Evolutionary conservation across 2,113 vertebrate species (phyloP).

Genomic region (Grus americana): DNA sequence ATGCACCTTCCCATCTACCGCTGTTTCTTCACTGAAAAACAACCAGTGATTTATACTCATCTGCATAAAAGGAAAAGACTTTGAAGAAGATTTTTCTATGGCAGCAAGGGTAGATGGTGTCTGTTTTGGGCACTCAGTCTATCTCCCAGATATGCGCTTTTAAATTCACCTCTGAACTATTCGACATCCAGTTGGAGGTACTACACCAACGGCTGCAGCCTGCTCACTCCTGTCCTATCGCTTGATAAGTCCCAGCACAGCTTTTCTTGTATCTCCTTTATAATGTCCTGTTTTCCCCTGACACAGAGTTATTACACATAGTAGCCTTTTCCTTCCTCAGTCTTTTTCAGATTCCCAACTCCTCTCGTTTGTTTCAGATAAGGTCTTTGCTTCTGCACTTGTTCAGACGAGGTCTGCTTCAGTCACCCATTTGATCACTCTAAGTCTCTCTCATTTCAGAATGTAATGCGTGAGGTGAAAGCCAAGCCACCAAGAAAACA

Average conservation of each 20-base stretch:
- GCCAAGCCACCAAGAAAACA: background rate
- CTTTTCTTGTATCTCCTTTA: background rate
- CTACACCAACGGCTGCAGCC: background rate
- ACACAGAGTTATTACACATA: background rate
- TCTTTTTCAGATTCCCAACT: background rate
- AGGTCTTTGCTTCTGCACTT: background rate
- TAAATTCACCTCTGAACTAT: background rate
- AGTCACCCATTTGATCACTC: background rate
- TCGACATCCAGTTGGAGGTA: background rate
- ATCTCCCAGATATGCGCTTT: accelerated
- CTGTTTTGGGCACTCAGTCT: background rate
- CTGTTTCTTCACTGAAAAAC: background rate
- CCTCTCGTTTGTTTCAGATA: background rate
- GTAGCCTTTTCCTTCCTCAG: background rate
- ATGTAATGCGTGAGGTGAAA: background rate
- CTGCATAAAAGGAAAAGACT: background rate
- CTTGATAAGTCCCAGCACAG: background rate
- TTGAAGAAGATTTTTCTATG: background rate
- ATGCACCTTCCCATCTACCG: background rate
- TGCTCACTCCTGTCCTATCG: background rate
- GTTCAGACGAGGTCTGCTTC: background rate
- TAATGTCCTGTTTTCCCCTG: background rate
- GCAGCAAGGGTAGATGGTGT: background rate
- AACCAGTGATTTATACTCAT: constrained; percentile 6
- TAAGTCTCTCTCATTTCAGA: background rate